Conservation (phyloP, 1,140 invertebrate species). For the Bombus consobrinus region DNA sequence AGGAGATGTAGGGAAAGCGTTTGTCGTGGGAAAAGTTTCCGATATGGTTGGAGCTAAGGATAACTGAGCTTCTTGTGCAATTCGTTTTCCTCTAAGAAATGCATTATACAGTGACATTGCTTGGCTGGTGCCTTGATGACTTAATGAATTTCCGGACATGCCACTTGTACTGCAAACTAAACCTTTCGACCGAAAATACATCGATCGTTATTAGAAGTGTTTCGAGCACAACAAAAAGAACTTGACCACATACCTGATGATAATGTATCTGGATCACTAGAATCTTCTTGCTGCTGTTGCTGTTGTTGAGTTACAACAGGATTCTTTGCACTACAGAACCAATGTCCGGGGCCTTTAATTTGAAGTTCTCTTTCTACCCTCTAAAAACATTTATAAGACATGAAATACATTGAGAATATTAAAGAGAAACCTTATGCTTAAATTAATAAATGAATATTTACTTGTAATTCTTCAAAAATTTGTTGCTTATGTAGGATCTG, state of each 20-base stretch:
- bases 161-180: slow-evolving; percentile 74
- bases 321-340: slow-evolving; percentile 77
- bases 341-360: slow-evolving; percentile 84
- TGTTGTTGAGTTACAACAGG: slow-evolving; percentile 53
- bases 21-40: slow-evolving; percentile 70
- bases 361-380: slow-evolving; percentile 90
- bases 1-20: slow-evolving; percentile 62
- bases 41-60: slow-evolving; percentile 64
- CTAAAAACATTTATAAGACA: slow-evolving; percentile 71
- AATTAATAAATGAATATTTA: slow-evolving; percentile 69
- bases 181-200: slow-evolving; percentile 68
- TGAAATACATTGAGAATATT: background rate
- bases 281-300: slow-evolving; percentile 68
- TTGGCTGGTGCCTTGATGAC: slow-evolving; percentile 72
- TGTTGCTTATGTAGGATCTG: slow-evolving; percentile 89
- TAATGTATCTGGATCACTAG: slow-evolving; percentile 71
- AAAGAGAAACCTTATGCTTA: too few species aligned
- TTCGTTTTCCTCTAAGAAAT: slow-evolving; percentile 57
- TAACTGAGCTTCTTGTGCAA: slow-evolving; percentile 59
- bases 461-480: slow-evolving; percentile 90
- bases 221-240: background rate
- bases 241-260: slow-evolving; percentile 69
- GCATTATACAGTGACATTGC: slow-evolving; percentile 74
- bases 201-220: slow-evolving; percentile 27
- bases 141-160: slow-evolving; percentile 71